Percentiles rank a stretch among this genome's conserved stretches.
Conservation (phyloP, 2,113 vertebrate species). For the Halcyon malimbica region DNA sequence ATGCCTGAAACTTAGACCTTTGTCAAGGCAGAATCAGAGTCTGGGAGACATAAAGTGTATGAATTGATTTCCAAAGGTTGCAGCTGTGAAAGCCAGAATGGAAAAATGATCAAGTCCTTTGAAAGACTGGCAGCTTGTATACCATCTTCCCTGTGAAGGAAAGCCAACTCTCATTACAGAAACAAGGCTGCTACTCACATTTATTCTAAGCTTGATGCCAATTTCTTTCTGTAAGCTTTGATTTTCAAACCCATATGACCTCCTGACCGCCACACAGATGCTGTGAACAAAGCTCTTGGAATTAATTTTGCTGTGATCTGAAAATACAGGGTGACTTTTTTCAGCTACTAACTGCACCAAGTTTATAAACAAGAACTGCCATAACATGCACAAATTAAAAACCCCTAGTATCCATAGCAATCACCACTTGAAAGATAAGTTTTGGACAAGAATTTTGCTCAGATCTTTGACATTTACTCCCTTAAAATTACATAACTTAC, state of each 20-base stretch:
- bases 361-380: background rate
- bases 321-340: background rate
- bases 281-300: conserved; percentile 25
- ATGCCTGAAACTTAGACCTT: background rate
- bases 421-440: background rate
- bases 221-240: background rate
- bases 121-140: background rate
- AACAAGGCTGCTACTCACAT: background rate
- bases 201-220: conserved; percentile 2
- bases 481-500: background rate
- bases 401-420: rapidly evolving
- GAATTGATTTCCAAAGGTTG: background rate
- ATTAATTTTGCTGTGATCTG: conserved; percentile 24
- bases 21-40: background rate
- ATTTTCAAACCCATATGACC: background rate
- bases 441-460: background rate
- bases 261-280: background rate
- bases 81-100: background rate
- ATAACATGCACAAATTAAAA: background rate
- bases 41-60: background rate
- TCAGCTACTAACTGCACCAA: background rate
- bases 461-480: background rate
- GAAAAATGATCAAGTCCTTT: background rate
- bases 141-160: background rate
- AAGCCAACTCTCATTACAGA: background rate